Conservation (phyloP, 2,113 vertebrate species). For the Corythornis vintsioides region DNA sequence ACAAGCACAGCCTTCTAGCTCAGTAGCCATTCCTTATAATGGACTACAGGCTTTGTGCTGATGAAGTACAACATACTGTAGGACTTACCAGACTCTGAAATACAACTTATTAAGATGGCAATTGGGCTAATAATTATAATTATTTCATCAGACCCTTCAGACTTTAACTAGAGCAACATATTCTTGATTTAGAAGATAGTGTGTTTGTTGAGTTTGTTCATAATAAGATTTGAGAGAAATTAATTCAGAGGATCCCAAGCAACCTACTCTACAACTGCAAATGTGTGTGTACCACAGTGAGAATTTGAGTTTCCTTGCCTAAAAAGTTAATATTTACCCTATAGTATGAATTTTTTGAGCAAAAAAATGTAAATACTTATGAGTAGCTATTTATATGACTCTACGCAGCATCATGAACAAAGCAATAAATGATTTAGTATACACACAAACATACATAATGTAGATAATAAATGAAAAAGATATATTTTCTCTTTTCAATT, state of each 20-base stretch:
- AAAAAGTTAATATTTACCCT: not conserved
- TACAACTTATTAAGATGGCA: not conserved
- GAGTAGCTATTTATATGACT: not conserved
- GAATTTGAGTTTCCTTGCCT: not conserved
- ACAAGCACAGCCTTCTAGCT: not conserved
- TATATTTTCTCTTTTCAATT: not conserved
- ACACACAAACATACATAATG: not conserved
- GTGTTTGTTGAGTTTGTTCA: not conserved
- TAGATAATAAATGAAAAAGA: not conserved
- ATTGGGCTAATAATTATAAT: not conserved
- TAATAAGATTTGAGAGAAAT: not conserved
- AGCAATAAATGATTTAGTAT: not conserved
- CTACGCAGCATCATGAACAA: not conserved
- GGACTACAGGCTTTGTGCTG: not conserved
- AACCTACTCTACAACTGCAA: not conserved
- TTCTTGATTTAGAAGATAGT: not conserved
- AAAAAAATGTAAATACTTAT: not conserved
- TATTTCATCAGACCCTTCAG: not conserved
- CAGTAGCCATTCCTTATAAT: not conserved
- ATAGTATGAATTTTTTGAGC: fast-evolving
- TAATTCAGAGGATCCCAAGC: not conserved
- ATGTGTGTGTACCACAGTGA: not conserved
- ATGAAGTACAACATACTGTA: not conserved
- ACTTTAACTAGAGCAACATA: not conserved
- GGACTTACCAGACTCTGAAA: not conserved